Base-by-base conservation (phyloP, 2,888 invertebrate genomes). In the Epistrophella euchroma region DNA sequence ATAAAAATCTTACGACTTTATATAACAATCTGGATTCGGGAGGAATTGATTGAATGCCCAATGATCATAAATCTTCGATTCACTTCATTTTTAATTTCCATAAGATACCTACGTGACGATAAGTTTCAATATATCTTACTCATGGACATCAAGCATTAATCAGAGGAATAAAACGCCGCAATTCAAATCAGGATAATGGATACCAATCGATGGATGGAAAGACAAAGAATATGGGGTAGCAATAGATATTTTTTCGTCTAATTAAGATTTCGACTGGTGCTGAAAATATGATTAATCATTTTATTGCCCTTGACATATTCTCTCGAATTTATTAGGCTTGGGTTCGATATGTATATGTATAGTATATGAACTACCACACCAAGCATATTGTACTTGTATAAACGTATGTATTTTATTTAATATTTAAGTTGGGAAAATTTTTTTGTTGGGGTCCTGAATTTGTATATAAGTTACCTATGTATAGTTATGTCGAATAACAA, bases 211-310 rank as follows among this genome's bases (percentile, higher is more conserved):
- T 58, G 25, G 22, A 37, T 58, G 25, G 7, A 25, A 37, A 55
- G 10, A 55, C 5, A 32, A 58, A 37, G 15, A 37, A 17, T 56
- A 56, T 56, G 35, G 11, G 10, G 52, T 52, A 5, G 32, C 7
- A 56, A 37, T 37, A 13, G 35, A 37, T 52, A 25, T 52, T 50
- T 37, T 35, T 58, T 22, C 15, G 19, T 58, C 37, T 58, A 58
- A 58, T 58, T 58, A 58, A 58, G 58, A 58, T 19, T 58, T 55
- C 19, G n/a, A 37, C 7, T 17, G n/a, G 56, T 17, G 35, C 6
- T 58, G 19, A 58, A 58, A 58, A 58, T 37, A 58, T 58, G 58
- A 58, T 58, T 58, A 58, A 58, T 58, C 19, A 58, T 58, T 37
- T 32, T 56, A 19, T 4, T 37, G 37, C 15, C 58, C 35, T 58